phyloP scores from a whole-genome alignment of 2,113 vertebrate genomes.

The Zootoca vivipara region DNA sequence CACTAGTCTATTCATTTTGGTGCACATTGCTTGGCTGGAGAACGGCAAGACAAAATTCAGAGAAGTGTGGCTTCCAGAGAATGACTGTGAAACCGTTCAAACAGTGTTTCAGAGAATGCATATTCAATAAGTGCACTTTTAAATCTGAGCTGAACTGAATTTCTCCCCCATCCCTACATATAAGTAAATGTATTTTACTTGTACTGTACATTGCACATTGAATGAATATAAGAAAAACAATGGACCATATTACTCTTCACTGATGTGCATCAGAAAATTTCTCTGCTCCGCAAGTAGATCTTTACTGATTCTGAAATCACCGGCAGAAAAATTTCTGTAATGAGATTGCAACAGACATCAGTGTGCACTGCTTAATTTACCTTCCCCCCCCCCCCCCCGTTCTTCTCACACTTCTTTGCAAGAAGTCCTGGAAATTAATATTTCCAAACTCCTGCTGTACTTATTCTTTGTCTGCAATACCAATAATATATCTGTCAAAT shows the following conservation, averaged over 20 bases:
- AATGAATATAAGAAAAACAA: conserved; percentile 48
- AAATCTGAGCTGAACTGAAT: too few species aligned
- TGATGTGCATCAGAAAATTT: conserved; percentile 7
- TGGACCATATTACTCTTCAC: conserved; percentile 40
- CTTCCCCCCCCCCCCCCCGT: conserved; percentile 16
- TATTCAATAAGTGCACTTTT: too few species aligned
- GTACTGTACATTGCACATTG: neutral
- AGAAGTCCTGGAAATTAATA: conserved; percentile 31
- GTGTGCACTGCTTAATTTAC: conserved; percentile 21
- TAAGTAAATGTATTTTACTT: conserved; percentile 6
- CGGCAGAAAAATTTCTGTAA: conserved; percentile 33
- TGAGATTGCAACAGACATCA: conserved; percentile 3
- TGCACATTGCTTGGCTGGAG: too few species aligned
- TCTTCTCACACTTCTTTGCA: neutral
- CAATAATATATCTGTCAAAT: conserved; percentile 15
- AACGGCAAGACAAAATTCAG: too few species aligned
- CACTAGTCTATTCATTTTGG: too few species aligned
- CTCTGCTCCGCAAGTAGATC: conserved; percentile 17
- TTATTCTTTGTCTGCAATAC: neutral
- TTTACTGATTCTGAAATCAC: conserved; percentile 26
- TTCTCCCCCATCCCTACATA: neutral
- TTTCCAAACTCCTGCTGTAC: conserved; percentile 30
- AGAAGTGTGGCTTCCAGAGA: too few species aligned
- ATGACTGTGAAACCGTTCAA: too few species aligned
- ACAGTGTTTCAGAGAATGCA: too few species aligned